phyloP scores from a whole-genome alignment of 2,113 vertebrate genomes.

The Pteruthius melanotis region DNA sequence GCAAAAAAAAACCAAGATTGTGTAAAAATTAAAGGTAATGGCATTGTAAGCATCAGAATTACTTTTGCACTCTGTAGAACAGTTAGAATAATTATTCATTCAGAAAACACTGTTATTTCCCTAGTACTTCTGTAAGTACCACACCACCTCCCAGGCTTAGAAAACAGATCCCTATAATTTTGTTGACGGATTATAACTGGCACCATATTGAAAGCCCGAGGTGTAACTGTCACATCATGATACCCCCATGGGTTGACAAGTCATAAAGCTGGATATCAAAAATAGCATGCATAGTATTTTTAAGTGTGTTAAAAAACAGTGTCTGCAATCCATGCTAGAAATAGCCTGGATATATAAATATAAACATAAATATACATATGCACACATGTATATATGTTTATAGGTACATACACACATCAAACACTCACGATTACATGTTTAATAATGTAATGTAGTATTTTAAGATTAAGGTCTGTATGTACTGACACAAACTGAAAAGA shows the following conservation, averaged over 20 bases:
- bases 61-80: background rate
- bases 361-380: background rate
- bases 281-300: background rate
- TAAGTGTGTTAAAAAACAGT: background rate
- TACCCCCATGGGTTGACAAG: background rate
- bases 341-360: background rate
- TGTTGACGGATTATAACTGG: background rate
- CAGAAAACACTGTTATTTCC: background rate
- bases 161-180: background rate
- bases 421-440: background rate
- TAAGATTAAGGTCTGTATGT: background rate
- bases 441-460: background rate
- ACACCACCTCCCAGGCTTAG: background rate
- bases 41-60: background rate
- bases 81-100: background rate
- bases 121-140: background rate
- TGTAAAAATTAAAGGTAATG: slow-evolving; percentile 32
- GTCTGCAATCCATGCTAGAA: background rate
- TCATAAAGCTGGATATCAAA: background rate
- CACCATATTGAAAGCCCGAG: background rate
- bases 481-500: background rate
- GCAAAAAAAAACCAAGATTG: slow-evolving; percentile 74
- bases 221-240: background rate
- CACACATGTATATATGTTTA: background rate
- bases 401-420: background rate